A percentile compares a stretch with the other conserved stretches of the same genome.
Evolutionary conservation across 2,797 vertebrate genomes (phyloP).

Genomic region (Anguilla obscura): DNA sequence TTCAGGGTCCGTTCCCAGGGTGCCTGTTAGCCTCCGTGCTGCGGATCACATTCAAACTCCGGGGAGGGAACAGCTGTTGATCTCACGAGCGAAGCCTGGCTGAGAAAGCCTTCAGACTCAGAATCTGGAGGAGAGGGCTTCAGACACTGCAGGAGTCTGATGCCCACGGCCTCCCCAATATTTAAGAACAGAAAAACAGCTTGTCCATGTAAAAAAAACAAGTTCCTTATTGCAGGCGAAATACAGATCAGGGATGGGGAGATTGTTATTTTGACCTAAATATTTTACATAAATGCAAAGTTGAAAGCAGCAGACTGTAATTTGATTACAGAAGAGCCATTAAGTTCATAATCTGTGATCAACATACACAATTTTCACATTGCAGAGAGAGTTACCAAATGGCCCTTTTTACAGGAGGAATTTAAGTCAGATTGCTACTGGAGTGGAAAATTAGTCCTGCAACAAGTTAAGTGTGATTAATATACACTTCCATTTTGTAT

Average conservation of each 20-base stretch:
- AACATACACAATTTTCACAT: slow-evolving; percentile 25
- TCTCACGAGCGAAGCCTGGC: neutral
- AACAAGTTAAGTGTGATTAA: slow-evolving; percentile 37
- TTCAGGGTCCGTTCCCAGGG: neutral
- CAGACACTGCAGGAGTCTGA: neutral
- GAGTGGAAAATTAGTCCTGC: slow-evolving; percentile 42
- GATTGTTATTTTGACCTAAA: slow-evolving; percentile 16
- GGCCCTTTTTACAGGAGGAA: slow-evolving; percentile 16
- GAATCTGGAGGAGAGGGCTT: neutral
- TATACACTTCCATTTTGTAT: slow-evolving; percentile 1
- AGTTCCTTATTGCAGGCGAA: neutral
- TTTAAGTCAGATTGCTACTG: slow-evolving; percentile 35
- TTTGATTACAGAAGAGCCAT: slow-evolving; percentile 43
- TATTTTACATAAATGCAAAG: slow-evolving; percentile 40
- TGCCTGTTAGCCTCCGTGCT: neutral
- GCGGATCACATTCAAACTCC: neutral
- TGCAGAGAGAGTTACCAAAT: neutral
- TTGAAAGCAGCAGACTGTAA: slow-evolving; percentile 40
- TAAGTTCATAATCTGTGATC: slow-evolving; percentile 22
- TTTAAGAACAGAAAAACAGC: neutral
- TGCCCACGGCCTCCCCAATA: neutral
- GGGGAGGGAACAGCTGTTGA: neutral
- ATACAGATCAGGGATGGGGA: neutral
- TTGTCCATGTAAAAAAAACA: neutral
- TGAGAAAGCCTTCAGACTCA: neutral